Conservation (phyloP, 2,113 vertebrate species). For the Mus spicilegus region DNA sequence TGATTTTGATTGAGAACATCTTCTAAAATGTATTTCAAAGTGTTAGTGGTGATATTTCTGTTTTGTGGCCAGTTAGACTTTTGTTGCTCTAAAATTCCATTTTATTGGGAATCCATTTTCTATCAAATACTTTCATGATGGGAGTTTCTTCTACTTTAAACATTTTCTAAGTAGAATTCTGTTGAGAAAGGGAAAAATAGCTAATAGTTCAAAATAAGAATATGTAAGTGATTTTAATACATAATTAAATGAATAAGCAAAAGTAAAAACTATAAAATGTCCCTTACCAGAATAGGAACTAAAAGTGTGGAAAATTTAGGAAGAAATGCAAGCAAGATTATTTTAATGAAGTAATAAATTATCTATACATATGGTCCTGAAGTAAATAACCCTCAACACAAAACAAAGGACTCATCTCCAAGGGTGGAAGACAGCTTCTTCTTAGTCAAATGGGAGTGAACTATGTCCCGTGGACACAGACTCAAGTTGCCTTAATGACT, state of each 20-base stretch:
- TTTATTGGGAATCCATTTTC: conserved; percentile 86
- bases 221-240: not conserved
- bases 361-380: not conserved
- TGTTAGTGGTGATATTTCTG: conserved; percentile 90
- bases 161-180: conserved; percentile 91
- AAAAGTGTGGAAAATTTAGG: not conserved
- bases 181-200: conserved; percentile 86
- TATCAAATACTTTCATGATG: conserved; percentile 85
- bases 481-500: no score
- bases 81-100: conserved; percentile 87
- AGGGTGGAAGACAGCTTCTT: not conserved
- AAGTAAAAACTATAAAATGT: not conserved
- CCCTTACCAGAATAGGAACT: not conserved
- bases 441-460: not conserved
- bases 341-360: not conserved
- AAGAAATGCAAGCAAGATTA: not conserved
- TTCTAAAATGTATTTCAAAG: conserved; percentile 37
- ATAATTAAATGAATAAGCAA: not conserved
- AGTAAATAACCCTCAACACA: not conserved
- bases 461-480: not conserved
- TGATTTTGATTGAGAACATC: not conserved
- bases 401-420: not conserved
- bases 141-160: conserved; percentile 90
- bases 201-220: not conserved
- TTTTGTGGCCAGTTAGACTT: conserved; percentile 90